These are phyloP conservation scores for Tenualosa thibaudeaui DNA, from an alignment of 2,797 vertebrate genomes.

Conservation along the genomic window DNA sequence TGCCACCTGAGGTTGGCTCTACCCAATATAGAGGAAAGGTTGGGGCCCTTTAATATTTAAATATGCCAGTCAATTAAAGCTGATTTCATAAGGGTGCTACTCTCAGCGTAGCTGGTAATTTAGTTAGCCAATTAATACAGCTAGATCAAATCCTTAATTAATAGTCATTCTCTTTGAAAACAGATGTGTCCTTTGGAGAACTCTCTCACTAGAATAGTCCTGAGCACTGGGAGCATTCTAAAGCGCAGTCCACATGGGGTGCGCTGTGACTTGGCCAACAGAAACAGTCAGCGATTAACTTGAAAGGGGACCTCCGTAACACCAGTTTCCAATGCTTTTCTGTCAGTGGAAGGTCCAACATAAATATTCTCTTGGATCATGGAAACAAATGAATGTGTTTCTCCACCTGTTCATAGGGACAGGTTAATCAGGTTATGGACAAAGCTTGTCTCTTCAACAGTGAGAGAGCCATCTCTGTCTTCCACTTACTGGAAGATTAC, in stretches of 20 bases:
- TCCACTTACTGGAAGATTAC: background rate
- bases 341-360: background rate
- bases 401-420: constrained; percentile 23
- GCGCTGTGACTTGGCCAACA: constrained; percentile 23
- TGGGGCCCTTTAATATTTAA: constrained; percentile 17
- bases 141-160: background rate
- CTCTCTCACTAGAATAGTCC: constrained; percentile 29
- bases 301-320: constrained; percentile 22
- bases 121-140: background rate
- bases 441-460: background rate
- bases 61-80: background rate
- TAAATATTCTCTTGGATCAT: constrained; percentile 2
- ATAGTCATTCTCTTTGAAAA: constrained; percentile 31
- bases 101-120: background rate
- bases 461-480: background rate
- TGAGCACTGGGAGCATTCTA: background rate
- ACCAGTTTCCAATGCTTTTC: constrained; percentile 11
- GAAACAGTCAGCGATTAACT: constrained; percentile 4
- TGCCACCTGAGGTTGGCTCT: background rate
- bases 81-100: background rate
- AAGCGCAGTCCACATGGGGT: background rate
- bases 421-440: background rate
- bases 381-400: background rate
- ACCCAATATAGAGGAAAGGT: background rate
- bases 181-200: constrained; percentile 30